Conservation (phyloP, 2,113 vertebrate genomes). For the Bubo scandiacus region DNA sequence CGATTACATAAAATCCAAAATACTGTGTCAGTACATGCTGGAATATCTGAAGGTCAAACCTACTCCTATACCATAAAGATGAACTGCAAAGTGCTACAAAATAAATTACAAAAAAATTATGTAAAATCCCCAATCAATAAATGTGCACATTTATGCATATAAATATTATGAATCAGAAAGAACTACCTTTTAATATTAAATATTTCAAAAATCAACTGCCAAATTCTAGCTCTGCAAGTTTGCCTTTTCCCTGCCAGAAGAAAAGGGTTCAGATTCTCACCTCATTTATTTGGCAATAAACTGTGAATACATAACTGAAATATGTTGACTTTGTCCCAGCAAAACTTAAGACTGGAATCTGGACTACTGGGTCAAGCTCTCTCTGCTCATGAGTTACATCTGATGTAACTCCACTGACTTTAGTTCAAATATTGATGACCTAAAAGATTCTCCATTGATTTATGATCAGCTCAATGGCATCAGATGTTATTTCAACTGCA, state of each 20-base stretch:
- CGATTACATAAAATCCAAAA: constrained; percentile 67
- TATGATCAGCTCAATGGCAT: not conserved
- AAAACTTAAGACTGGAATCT: not conserved
- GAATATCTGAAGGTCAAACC: constrained; percentile 55
- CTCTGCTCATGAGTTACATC: not conserved
- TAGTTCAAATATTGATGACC: not conserved
- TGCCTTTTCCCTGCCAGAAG: not conserved
- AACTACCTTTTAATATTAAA: not conserved
- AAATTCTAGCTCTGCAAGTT: constrained; percentile 29
- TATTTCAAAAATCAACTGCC: constrained; percentile 22
- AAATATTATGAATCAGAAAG: constrained; percentile 23
- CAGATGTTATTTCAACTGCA: not conserved
- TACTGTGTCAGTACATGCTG: constrained; percentile 54
- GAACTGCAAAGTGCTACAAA: constrained; percentile 66
- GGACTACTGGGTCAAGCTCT: not conserved
- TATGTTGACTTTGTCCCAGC: not conserved
- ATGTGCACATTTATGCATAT: not conserved
- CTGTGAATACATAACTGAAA: not conserved
- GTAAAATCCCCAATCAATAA: constrained; percentile 26
- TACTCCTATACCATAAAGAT: constrained; percentile 45
- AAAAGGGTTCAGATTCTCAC: not conserved
- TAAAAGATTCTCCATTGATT: not conserved
- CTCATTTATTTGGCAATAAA: constrained; percentile 1
- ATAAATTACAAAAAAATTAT: not conserved
- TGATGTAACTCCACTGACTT: constrained; percentile 50